phyloP scores from a whole-genome alignment of 2,888 invertebrate genomes.

The Lacanobia oleracea region DNA sequence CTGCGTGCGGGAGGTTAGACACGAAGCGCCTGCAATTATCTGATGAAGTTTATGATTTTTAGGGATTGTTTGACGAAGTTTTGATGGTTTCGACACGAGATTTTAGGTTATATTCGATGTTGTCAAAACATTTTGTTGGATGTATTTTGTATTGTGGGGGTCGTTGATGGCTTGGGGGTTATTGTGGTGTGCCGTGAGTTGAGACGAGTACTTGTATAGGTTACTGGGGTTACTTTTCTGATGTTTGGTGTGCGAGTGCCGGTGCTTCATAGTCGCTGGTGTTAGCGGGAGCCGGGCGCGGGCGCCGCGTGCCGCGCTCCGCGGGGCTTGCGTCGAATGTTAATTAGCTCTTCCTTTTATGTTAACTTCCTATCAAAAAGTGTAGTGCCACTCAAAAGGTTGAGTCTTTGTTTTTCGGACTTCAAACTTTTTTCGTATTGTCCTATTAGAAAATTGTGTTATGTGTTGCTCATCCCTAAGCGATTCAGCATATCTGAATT shows the following conservation, averaged over 20 bases:
- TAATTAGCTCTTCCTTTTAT: constrained; percentile 87
- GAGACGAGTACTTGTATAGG: constrained; percentile 21
- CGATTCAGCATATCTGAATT: not conserved
- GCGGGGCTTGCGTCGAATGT: constrained; percentile 83
- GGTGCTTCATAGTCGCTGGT: constrained; percentile 63
- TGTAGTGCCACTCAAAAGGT: constrained; percentile 57
- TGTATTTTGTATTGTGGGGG: constrained; percentile 62
- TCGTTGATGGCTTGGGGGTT: constrained; percentile 38
- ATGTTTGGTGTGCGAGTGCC: constrained; percentile 62
- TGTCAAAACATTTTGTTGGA: constrained; percentile 84
- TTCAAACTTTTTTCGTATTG: constrained; percentile 25
- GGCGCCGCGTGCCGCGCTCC: constrained; percentile 80
- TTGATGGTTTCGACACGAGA: constrained; percentile 84
- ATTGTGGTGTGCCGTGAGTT: constrained; percentile 18
- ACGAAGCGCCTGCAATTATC: constrained; percentile 77
- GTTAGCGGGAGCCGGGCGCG: constrained; percentile 69
- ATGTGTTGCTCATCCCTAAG: not conserved
- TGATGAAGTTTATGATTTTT: constrained; percentile 74
- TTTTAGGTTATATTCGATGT: constrained; percentile 90
- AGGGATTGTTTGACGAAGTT: constrained; percentile 75
- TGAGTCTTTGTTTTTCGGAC: constrained; percentile 55
- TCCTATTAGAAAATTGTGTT: constrained; percentile 3
- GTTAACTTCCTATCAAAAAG: constrained; percentile 83
- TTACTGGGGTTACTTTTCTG: constrained; percentile 44
- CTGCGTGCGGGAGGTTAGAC: constrained; percentile 84